Evolutionary conservation across 1,140 invertebrate species (phyloP).

Genomic region (Physella acuta): DNA sequence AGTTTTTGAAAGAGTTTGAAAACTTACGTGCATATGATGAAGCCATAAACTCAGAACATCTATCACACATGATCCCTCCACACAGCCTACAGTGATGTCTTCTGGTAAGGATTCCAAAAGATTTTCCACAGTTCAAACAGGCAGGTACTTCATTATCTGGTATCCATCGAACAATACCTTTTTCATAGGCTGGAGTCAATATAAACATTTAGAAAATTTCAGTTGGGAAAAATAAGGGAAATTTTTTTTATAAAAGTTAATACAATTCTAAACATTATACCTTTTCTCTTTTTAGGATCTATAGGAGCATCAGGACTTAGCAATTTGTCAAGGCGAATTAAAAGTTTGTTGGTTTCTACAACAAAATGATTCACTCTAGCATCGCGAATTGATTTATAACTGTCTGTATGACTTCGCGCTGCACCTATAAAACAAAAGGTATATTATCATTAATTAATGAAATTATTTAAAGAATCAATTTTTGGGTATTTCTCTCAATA

Average conservation of each 20-base stretch:
- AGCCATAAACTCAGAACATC: constrained; percentile 87
- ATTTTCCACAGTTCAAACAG: constrained; percentile 87
- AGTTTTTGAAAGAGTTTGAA: no score
- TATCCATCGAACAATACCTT: constrained; percentile 86
- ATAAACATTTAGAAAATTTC: background rate
- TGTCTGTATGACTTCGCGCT: constrained; percentile 71
- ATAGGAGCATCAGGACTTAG: constrained; percentile 74
- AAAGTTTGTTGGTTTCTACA: constrained; percentile 91
- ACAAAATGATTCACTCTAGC: constrained; percentile 81
- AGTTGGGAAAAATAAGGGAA: background rate
- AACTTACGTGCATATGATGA: constrained; percentile 80
- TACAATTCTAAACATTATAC: constrained; percentile 51
- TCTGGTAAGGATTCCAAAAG: constrained; percentile 82
- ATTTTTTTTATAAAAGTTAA: background rate
- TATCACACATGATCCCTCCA: constrained; percentile 91
- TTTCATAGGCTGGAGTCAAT: constrained; percentile 68
- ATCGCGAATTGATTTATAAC: constrained; percentile 77
- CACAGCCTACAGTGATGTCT: constrained; percentile 96
- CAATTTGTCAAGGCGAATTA: constrained; percentile 91
- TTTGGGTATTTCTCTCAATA: no score
- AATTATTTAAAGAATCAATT: no score
- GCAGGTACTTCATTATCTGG: constrained; percentile 85
- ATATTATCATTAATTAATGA: no score
- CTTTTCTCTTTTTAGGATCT: constrained; percentile 81
- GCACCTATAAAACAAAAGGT: constrained; percentile 62